These are phyloP conservation scores for Planiliza haematocheilus DNA, from an alignment of 2,113 vertebrate species.

Conservation along the genomic window DNA sequence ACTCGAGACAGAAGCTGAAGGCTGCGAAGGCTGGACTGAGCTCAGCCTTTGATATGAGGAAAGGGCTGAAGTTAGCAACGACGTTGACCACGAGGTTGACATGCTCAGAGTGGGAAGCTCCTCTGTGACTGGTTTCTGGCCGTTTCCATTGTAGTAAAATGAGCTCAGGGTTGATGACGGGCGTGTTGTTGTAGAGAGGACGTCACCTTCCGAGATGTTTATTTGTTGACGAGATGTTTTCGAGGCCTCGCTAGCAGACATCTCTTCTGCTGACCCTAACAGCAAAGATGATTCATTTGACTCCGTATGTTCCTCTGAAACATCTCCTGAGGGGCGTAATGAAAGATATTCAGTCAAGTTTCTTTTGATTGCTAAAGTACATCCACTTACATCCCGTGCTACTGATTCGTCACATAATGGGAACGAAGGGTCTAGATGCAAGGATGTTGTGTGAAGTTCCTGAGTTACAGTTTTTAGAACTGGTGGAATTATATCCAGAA, in stretches of 20 bases:
- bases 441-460: neutral
- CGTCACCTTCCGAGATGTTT: too few relatives aligned
- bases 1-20: conserved; percentile 10
- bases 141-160: neutral
- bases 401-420: conserved; percentile 1
- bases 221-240: too few relatives aligned
- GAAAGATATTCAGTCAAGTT: neutral
- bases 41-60: neutral
- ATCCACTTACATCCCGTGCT: neutral
- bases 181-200: neutral
- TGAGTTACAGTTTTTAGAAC: conserved; percentile 21
- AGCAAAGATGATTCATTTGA: neutral
- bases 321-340: neutral
- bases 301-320: neutral
- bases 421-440: conserved; percentile 18
- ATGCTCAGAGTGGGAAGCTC: conserved; percentile 5
- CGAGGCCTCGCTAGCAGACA: neutral
- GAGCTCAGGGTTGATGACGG: neutral
- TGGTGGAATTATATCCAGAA: neutral
- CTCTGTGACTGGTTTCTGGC: neutral
- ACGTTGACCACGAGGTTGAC: neutral
- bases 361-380: neutral
- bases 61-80: neutral
- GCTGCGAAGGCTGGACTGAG: neutral
- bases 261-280: neutral